Evolutionary conservation across 1,140 invertebrate species (phyloP), one percentile per base, ranked within the genome.

Genomic region (Drosophila subpulchrella): DNA sequence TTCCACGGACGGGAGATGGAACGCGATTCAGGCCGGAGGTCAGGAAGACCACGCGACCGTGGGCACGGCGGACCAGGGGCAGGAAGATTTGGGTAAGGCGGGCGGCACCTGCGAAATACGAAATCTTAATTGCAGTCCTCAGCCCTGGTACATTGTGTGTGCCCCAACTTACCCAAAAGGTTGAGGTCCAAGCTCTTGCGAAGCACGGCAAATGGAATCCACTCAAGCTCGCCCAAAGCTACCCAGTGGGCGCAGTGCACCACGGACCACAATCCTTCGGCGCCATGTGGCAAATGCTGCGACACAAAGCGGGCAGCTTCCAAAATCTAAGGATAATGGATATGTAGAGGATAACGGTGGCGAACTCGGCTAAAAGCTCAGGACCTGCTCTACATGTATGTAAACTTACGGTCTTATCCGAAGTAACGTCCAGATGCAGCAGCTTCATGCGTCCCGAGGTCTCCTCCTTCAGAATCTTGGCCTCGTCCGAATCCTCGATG

Each of bases 211-310:
- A 95, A 94, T 42, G 96, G 96, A 59, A 97, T 95, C 96, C 96
- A 97, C 93, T 98, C 97, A 60, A 98, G 95, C 93, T 98, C 97
- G 1, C 97, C 97, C 53, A 97, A 95, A 17, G 96, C 96, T 77
- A 97, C 95, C 94, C 97, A 97, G 27, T 97, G 96, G 55, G 97
- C 97, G 80, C 97, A 97, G 93, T 98, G 97, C 7, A 98, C 95
- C 39, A 98, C 93, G 12, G 96, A 97, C 97, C 97, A 98, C 38
- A 98, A 93, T 74, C 96, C 96, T 76, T 95, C 94, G 41, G 96
- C 95, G 91, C 95, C 95, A 92, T 96, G 95, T 65, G 96, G 96
- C 59, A 97, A 92, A 89, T 96, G 95, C 89, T 96, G 95, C 38
- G 96, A 95, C 62, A 97, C 95, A 90, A 96, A 96, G 60, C 96